Conservation (phyloP, 1,140 invertebrate species). For the Halotydeus destructor region DNA sequence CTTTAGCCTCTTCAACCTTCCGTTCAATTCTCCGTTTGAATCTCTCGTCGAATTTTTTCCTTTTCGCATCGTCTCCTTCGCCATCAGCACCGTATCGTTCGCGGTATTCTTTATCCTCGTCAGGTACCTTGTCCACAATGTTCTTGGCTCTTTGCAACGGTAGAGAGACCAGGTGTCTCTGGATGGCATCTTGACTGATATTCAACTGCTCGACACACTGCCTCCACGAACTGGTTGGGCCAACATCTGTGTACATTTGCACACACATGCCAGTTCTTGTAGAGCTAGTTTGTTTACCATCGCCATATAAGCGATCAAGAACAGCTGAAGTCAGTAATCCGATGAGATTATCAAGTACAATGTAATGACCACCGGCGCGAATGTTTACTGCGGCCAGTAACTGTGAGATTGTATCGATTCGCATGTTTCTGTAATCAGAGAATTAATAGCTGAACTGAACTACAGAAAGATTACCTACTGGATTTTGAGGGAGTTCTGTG, state of each 20-base stretch:
- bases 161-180: slow-evolving; percentile 14
- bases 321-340: slow-evolving; percentile 61
- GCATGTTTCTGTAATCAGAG: slow-evolving; percentile 32
- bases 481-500: slow-evolving; percentile 48
- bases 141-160: slow-evolving; percentile 3
- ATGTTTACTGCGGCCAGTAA: slow-evolving; percentile 59
- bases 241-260: slow-evolving; percentile 43
- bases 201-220: slow-evolving; percentile 43
- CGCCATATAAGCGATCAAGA: slow-evolving; percentile 37
- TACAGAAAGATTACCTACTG: slow-evolving; percentile 27
- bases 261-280: slow-evolving; percentile 23
- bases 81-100: neutral
- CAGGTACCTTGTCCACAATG: neutral
- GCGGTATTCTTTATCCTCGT: neutral
- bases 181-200: slow-evolving; percentile 20
- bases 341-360: slow-evolving; percentile 66
- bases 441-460: slow-evolving; percentile 8
- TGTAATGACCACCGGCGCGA: slow-evolving; percentile 46
- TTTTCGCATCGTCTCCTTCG: neutral
- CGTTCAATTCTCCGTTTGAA: neutral
- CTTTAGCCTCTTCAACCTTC: slow-evolving; percentile 11
- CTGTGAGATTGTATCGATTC: slow-evolving; percentile 67
- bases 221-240: slow-evolving; percentile 15
- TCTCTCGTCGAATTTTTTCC: neutral
- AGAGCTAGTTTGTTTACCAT: slow-evolving; percentile 27